Evolutionary conservation across 2,113 vertebrate genomes (phyloP).

Genomic region (Prietella phreatophila): DNA sequence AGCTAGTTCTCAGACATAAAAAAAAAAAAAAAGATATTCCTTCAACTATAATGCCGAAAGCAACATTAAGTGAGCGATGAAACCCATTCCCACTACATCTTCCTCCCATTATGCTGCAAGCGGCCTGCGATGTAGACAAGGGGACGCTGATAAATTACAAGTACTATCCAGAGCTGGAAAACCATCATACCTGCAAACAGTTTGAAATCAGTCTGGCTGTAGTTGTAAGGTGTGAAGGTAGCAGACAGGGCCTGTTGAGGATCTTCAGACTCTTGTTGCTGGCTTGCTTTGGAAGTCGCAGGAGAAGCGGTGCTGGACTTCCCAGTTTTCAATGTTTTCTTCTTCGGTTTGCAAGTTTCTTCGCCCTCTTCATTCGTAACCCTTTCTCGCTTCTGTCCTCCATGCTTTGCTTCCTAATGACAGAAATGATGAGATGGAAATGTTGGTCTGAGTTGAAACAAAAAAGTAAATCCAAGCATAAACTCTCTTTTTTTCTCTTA

Average conservation of each 20-base stretch:
- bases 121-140: neutral
- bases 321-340: slow-evolving; percentile 74
- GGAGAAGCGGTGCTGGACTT: slow-evolving; percentile 60
- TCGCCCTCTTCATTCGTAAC: slow-evolving; percentile 63
- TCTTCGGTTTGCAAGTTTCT: slow-evolving; percentile 73
- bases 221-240: slow-evolving; percentile 86
- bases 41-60: neutral
- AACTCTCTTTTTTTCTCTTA: neutral
- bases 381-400: slow-evolving; percentile 78
- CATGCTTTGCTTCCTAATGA: slow-evolving; percentile 69
- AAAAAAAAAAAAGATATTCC: too few species aligned
- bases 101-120: neutral
- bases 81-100: neutral
- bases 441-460: slow-evolving; percentile 23
- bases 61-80: neutral
- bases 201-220: slow-evolving; percentile 86
- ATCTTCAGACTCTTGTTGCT: slow-evolving; percentile 29
- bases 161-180: neutral
- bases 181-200: slow-evolving; percentile 84
- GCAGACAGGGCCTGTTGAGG: neutral
- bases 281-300: slow-evolving; percentile 44
- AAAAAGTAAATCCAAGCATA: slow-evolving; percentile 44
- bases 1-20: too few species aligned
- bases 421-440: neutral
- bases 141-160: neutral